These are phyloP conservation scores for Sus scrofa DNA, from an alignment of 2,113 vertebrate species.

Conservation along the genomic window DNA sequence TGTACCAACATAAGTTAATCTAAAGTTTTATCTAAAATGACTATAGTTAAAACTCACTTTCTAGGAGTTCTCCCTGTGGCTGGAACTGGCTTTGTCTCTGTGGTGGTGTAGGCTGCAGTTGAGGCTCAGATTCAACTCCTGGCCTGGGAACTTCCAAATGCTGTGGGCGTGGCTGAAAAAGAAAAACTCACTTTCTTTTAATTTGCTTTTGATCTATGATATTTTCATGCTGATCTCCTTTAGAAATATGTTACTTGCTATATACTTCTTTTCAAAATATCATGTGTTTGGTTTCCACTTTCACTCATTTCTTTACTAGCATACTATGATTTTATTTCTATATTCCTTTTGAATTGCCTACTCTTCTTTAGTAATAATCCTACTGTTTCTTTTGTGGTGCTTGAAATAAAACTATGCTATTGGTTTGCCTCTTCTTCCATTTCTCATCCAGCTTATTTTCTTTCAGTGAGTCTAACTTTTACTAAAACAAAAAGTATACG, in stretches of 20 bases:
- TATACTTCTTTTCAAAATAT: background rate
- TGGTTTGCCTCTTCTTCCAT: background rate
- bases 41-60: background rate
- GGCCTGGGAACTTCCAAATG: too few relatives aligned
- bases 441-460: background rate
- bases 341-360: background rate
- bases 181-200: too few relatives aligned
- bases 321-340: background rate
- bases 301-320: background rate
- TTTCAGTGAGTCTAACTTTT: background rate
- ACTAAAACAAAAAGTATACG: constrained; percentile 22
- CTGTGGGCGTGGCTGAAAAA: too few relatives aligned
- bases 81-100: too few relatives aligned
- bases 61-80: too few relatives aligned
- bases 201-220: background rate
- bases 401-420: background rate
- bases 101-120: too few relatives aligned
- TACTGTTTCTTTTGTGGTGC: background rate
- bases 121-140: too few relatives aligned
- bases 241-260: background rate
- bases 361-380: background rate
- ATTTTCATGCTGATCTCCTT: background rate
- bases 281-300: background rate
- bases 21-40: background rate
- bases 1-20: background rate